phyloP scores from a whole-genome alignment of 2,113 vertebrate species.

The Aptenodytes patagonicus region DNA sequence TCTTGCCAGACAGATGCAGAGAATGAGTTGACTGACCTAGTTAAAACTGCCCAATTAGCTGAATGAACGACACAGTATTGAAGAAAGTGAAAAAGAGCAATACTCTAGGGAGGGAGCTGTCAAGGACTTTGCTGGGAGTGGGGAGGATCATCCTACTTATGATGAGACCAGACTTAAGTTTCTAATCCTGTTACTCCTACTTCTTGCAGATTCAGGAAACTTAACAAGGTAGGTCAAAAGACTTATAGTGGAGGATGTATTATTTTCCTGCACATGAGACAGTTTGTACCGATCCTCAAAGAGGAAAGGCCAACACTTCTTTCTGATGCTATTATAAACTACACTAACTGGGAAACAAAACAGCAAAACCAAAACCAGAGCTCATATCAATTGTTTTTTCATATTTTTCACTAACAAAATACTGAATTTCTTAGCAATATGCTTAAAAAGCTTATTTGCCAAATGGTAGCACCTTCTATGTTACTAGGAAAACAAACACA shows the following conservation, averaged over 20 bases:
- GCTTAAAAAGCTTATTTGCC: not conserved
- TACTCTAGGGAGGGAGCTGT: not conserved
- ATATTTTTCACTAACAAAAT: not conserved
- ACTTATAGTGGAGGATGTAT: not conserved
- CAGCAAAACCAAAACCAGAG: not conserved
- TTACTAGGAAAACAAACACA: not conserved
- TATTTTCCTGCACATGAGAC: not conserved
- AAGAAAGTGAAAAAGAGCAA: not conserved
- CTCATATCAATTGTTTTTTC: not conserved
- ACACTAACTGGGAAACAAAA: not conserved
- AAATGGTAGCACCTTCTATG: not conserved
- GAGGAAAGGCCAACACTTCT: not conserved
- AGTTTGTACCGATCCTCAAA: not conserved
- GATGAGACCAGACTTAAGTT: not conserved
- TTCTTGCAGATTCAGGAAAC: not conserved
- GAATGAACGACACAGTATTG: not conserved
- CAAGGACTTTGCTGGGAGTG: not conserved
- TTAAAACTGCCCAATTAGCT: constrained; percentile 8
- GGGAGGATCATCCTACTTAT: not conserved
- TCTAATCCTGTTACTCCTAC: not conserved
- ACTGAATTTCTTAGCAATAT: not conserved
- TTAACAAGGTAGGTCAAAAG: not conserved
- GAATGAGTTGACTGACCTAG: not conserved
- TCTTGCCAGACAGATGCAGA: not conserved
- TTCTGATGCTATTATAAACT: not conserved